Base-by-base conservation (phyloP, 1,140 invertebrate species). In the Cherax quadricarinatus region DNA sequence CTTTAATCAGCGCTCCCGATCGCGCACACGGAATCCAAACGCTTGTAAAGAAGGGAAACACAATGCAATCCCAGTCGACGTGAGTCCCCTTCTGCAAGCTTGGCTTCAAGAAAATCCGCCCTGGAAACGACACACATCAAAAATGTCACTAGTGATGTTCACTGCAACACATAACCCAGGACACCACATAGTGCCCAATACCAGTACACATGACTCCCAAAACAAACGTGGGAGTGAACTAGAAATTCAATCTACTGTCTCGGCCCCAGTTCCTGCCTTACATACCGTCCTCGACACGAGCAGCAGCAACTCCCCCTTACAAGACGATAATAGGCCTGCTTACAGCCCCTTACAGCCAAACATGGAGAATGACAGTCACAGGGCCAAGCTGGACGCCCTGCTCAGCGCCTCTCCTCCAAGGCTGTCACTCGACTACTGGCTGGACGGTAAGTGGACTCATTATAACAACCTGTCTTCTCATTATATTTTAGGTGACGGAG, bases 391-490 rank as follows among this genome's bases (percentile, higher is more conserved):
- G 6, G 48, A 62, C 82, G 7, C 16, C 53, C 80, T 82, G 49
- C 82, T 84, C 53, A 49, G 82, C 24, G 53, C 21, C 24, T n/a
- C 21, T 16, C 82, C 82, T 30, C 82, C 82, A 18, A 53, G 21
- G 2, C 53, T 84, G 18, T 84, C 53, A 3, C 5, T 84, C 82
- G 41, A 30, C 82, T 84, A 84, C 24, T 16, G 49, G 53, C 18
- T 84, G 3, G 82, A 84, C 82, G 82, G 82, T 84, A 60, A 84
- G 82, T 84, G 53, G 14, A 53, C 4, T 60, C 82, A 49, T 81
- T n/a, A 81, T 75, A 9, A 75, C 5, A 75, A 75, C 6, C 7
- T 75, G 70, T 75, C 24, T 41, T n/a, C 4, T 30, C 6, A 73
- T 73, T 12, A 24, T 66, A n/a, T 5, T 5, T 14, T 24, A 6